Evolutionary conservation across 2,888 invertebrate genomes (phyloP).

Genomic region (Ethmia dodecea): DNA sequence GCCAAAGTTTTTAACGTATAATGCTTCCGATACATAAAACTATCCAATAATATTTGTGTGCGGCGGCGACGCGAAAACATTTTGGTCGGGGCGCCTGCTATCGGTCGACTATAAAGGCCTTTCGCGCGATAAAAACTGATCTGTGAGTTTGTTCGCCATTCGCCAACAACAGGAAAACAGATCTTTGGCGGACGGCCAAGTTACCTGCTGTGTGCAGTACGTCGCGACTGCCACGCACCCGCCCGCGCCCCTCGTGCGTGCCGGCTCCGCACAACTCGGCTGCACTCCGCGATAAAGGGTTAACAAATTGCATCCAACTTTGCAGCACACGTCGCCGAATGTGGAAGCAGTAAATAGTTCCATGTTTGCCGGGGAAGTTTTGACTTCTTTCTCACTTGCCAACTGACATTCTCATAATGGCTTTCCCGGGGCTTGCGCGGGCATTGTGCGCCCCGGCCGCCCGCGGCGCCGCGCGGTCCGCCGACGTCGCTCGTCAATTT

Average conservation of each 20-base stretch:
- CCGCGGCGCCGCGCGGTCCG: slow-evolving; percentile 33
- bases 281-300: slow-evolving; percentile 60
- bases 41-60: slow-evolving; percentile 71
- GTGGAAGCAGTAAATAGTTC: slow-evolving; percentile 66
- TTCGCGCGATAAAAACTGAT: slow-evolving; percentile 77
- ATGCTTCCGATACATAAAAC: slow-evolving; percentile 75
- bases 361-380: slow-evolving; percentile 64
- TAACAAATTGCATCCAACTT: slow-evolving; percentile 71
- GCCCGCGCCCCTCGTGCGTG: slow-evolving; percentile 14
- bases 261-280: slow-evolving; percentile 32
- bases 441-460: slow-evolving; percentile 43
- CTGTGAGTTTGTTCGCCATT: slow-evolving; percentile 71
- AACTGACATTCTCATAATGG: slow-evolving; percentile 62
- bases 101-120: slow-evolving; percentile 75
- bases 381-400: slow-evolving; percentile 65
- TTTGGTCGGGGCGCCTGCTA: slow-evolving; percentile 42
- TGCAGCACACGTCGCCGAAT: slow-evolving; percentile 63
- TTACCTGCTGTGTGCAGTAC: slow-evolving; percentile 49
- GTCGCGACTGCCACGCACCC: slow-evolving; percentile 24
- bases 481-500: slow-evolving; percentile 36
- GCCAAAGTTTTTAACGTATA: slow-evolving; percentile 71
- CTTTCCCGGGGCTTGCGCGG: slow-evolving; percentile 34
- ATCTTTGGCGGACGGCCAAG: slow-evolving; percentile 69
- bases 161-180: slow-evolving; percentile 73
- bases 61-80: slow-evolving; percentile 66